Evolutionary conservation across 1,140 invertebrate species (phyloP), one percentile per base, ranked within the genome.

Genomic region (Caenorhabditis tropicalis): DNA sequence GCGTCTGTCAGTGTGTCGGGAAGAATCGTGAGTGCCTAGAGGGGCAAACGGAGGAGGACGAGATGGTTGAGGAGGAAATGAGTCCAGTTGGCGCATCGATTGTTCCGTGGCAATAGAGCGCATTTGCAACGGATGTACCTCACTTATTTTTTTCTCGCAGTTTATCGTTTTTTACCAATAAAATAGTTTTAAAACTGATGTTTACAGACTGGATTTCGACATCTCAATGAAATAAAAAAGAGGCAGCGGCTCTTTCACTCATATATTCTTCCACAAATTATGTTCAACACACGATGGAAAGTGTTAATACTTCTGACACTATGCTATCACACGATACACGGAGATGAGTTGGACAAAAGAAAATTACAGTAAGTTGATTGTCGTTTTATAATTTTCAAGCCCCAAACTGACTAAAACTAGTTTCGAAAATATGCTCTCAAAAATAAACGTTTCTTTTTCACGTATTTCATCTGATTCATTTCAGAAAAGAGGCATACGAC

Each of bases 401-500:
- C n/a, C n/a, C n/a, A n/a, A n/a, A n/a, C n/a, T n/a, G n/a, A n/a
- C n/a, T n/a, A n/a, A n/a, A n/a, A n/a, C n/a, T n/a, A n/a, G n/a
- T n/a, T n/a, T n/a, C n/a, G n/a, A n/a, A n/a, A n/a, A n/a, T n/a
- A n/a, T n/a, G n/a, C n/a, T n/a, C n/a, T n/a, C n/a, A n/a, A n/a
- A n/a, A n/a, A n/a, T n/a, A n/a, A n/a, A n/a, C n/a, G n/a, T n/a
- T n/a, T n/a, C n/a, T n/a, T n/a, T n/a, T n/a, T n/a, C n/a, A n/a
- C n/a, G n/a, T n/a, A n/a, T n/a, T n/a, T n/a, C n/a, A n/a, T n/a
- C n/a, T n/a, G n/a, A 51, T n/a, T 51, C 21, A 21, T 83, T 89
- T 84, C 84, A 96, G 95, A 91, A 94, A 95, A 88, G 94, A 97
- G 92, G 94, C 96, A 16, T 93, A 95, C 58, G 95, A 96, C 89